Conservation (phyloP, 1,140 invertebrate genomes). For the Rhyacophila brunnea region DNA sequence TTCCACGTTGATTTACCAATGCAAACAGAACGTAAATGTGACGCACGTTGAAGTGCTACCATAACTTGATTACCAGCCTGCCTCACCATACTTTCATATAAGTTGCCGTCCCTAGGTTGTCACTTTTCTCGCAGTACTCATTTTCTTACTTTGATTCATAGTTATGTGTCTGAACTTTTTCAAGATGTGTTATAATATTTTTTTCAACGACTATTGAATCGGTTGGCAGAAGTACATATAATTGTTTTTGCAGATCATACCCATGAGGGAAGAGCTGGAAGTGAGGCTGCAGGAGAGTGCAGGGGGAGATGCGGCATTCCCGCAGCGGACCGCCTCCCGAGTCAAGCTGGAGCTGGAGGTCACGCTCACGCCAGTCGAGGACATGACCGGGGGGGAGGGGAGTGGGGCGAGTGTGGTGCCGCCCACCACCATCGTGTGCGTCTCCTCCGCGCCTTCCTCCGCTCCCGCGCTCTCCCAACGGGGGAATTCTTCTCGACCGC, state of each 20-base stretch:
- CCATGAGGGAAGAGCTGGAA: slow-evolving; percentile 55
- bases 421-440: slow-evolving; percentile 54
- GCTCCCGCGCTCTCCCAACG: slow-evolving; percentile 9
- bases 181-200: no score
- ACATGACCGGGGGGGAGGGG: slow-evolving; percentile 28
- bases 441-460: slow-evolving; percentile 44
- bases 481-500: background rate
- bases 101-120: no score
- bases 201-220: no score
- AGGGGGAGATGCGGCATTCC: slow-evolving; percentile 43
- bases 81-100: no score
- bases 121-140: no score
- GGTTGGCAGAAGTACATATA: no score
- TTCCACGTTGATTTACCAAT: no score
- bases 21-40: no score
- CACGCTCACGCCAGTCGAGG: slow-evolving; percentile 47
- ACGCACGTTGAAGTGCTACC: no score
- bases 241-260: slow-evolving; percentile 47
- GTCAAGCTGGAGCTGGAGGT: slow-evolving; percentile 56
- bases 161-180: no score
- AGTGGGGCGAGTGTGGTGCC: slow-evolving; percentile 48
- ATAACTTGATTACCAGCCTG: no score
- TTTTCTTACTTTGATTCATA: no score
- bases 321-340: slow-evolving; percentile 21
- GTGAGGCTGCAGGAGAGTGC: slow-evolving; percentile 49